Evolutionary conservation across 1,140 invertebrate genomes (phyloP), one percentile per base, ranked within the genome.

Genomic region (Habropoda laboriosa): DNA sequence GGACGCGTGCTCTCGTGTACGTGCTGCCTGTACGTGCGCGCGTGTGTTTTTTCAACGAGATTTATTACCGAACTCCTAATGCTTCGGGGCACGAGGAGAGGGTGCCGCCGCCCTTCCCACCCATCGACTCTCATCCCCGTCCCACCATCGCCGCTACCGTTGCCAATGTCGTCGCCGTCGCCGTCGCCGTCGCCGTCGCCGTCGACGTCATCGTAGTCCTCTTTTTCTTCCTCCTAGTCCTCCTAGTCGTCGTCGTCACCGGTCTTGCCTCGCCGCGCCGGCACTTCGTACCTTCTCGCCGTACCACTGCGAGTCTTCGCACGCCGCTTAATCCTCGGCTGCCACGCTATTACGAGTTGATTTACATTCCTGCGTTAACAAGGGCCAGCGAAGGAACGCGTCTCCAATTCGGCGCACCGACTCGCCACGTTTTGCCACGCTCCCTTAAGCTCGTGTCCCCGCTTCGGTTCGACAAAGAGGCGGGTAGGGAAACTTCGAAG

Each of bases 1-100:
- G 58, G 61, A 74, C 61, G 82, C 40, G 77, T n/a, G 80, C 68
- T 13, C 53, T 57, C 74, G 67, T 49, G 42, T 70, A 58, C 49
- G 75, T 57, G 78, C 24, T 57, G 78, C 24, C 49, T 73, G 78
- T 71, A 67, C 53, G 78, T 74, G 76, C 67, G 86, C 66, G 88
- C 80, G 86, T 86, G 88, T 89, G 90, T 92, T 92, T 92, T 91
- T 92, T 91, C 90, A 91, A 87, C 88, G 88, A 92, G 91, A 92
- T 92, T 92, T 92, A 92, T 92, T 90, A 90, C 91, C 91, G 87
- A 92, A 92, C 90, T 91, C 89, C 87, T 90, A 89, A 91, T 89
- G 90, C 88, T 89, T 84, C 80, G 70, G 82, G 82, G 76, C 78
- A 80, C 64, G 87, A 67, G 86, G 79, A 82, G 78, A 79, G 83